These are phyloP conservation scores for Panthera uncia DNA, from an alignment of 2,113 vertebrate genomes.

Conservation along the genomic window DNA sequence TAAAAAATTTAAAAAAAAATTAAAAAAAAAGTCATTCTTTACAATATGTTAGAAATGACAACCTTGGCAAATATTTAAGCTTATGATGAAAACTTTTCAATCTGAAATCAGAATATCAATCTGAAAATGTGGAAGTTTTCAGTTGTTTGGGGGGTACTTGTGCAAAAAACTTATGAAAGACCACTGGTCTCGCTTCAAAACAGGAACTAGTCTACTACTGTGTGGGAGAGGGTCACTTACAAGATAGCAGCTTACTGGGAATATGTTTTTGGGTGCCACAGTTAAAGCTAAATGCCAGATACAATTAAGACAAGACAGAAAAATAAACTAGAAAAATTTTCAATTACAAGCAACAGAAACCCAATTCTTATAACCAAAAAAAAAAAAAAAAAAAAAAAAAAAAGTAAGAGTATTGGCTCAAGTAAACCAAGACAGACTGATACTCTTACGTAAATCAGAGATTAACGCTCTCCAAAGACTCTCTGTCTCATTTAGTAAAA, in stretches of 20 bases:
- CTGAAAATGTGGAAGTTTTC: neutral
- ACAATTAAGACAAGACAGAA: neutral
- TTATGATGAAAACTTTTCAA: neutral
- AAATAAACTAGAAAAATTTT: neutral
- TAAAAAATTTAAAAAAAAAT: neutral
- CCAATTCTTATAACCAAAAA: neutral
- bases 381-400: neutral
- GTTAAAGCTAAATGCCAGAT: constrained; percentile 1
- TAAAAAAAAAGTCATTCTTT: constrained; percentile 1
- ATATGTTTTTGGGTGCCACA: neutral
- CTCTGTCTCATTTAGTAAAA: neutral
- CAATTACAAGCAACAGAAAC: neutral
- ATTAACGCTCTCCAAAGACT: neutral
- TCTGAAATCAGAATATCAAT: neutral
- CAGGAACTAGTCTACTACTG: neutral
- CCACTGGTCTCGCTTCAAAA: neutral
- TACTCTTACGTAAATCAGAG: neutral
- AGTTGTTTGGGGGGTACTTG: neutral
- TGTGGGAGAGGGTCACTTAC: neutral
- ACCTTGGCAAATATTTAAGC: constrained; percentile 10
- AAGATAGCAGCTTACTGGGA: neutral
- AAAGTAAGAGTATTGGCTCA: neutral
- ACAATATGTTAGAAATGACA: neutral
- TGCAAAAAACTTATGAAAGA: constrained; percentile 34
- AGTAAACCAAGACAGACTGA: neutral